phyloP scores from a whole-genome alignment of 2,888 invertebrate species.

The Rhagophthalmus giganteus region DNA sequence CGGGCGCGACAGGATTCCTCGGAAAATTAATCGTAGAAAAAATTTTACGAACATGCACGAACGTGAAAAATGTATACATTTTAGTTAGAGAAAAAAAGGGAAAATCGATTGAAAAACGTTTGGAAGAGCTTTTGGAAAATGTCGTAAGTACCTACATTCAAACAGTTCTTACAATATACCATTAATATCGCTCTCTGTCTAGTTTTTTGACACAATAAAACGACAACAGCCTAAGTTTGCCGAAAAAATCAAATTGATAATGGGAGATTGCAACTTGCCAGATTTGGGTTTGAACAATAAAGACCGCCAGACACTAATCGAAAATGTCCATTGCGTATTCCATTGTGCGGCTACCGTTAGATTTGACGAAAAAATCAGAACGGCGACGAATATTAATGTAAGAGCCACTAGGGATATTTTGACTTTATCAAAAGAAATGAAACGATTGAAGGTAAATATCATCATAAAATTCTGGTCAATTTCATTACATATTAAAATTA shows the following conservation, averaged over 20 bases:
- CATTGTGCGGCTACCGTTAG: slow-evolving; percentile 61
- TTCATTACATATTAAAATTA: too few relatives aligned
- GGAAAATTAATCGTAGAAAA: slow-evolving; percentile 50
- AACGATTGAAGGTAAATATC: slow-evolving; percentile 62
- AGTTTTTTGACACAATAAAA: slow-evolving; percentile 59
- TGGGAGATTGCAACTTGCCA: slow-evolving; percentile 57
- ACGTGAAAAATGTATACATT: slow-evolving; percentile 45
- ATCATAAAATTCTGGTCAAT: too few relatives aligned
- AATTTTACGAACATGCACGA: slow-evolving; percentile 48
- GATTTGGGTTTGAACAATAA: slow-evolving; percentile 56
- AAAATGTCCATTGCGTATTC: slow-evolving; percentile 55
- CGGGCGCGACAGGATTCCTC: slow-evolving; percentile 51
- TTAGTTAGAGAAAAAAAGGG: slow-evolving; percentile 47
- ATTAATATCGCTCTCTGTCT: slow-evolving; percentile 20
- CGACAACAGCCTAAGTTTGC: slow-evolving; percentile 53
- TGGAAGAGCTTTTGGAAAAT: slow-evolving; percentile 63
- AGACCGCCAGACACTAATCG: slow-evolving; percentile 54
- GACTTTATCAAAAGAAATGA: slow-evolving; percentile 57
- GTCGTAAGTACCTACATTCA: slow-evolving; percentile 61
- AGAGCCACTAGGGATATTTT: slow-evolving; percentile 57
- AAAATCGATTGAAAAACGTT: slow-evolving; percentile 41
- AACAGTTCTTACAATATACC: slow-evolving; percentile 1
- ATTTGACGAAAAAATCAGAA: slow-evolving; percentile 58
- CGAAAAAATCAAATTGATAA: slow-evolving; percentile 59
- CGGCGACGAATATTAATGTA: slow-evolving; percentile 58